Evolutionary conservation across 2,113 vertebrate genomes (phyloP).

Genomic region (Eulacestoma nigropectus): DNA sequence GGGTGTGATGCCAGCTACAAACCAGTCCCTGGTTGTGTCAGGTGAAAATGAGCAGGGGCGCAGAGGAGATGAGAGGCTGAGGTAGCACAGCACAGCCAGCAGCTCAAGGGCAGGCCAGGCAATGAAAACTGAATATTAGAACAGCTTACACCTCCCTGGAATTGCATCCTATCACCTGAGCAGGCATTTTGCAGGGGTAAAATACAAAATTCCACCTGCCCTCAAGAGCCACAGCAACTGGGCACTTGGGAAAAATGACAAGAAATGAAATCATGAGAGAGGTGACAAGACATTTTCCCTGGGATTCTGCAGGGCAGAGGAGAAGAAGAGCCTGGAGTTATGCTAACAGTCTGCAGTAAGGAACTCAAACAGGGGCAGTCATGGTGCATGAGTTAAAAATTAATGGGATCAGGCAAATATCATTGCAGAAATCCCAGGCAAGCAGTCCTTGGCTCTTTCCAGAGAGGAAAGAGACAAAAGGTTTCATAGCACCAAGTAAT

Average conservation of each 20-base stretch:
- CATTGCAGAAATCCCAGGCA: not conserved
- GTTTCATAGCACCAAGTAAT: slow-evolving; percentile 31
- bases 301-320: not conserved
- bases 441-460: not conserved
- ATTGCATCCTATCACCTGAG: not conserved
- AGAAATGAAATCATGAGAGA: not conserved
- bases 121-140: not conserved
- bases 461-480: not conserved
- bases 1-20: not conserved
- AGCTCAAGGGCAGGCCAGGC: not conserved
- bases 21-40: not conserved
- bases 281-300: not conserved
- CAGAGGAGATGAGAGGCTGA: not conserved
- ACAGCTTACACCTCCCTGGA: not conserved
- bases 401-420: not conserved
- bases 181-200: not conserved
- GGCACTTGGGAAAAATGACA: not conserved
- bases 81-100: not conserved
- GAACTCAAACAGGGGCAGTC: not conserved
- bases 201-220: not conserved
- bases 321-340: not conserved
- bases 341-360: not conserved
- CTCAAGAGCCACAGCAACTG: not conserved
- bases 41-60: not conserved
- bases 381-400: not conserved